These are phyloP conservation scores for Geophilus truncorum DNA, from an alignment of 2,888 invertebrate genomes.

Conservation along the genomic window DNA sequence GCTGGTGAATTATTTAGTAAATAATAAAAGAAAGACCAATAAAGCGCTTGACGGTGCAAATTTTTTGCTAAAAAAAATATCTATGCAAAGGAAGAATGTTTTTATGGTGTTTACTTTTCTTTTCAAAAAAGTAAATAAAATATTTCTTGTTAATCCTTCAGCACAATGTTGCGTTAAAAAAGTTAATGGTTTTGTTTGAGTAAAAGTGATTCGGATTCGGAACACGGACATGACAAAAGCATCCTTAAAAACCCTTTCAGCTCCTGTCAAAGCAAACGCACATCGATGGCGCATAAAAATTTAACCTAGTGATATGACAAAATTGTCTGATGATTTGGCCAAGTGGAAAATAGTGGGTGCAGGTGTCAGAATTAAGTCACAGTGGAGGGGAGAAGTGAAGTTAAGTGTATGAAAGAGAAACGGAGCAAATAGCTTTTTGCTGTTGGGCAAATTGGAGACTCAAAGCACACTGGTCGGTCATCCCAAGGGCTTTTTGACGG, in stretches of 20 bases:
- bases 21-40: conserved; percentile 5
- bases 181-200: no score
- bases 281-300: not conserved
- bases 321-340: not conserved
- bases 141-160: no score
- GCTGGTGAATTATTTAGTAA: conserved; percentile 27
- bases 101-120: not conserved
- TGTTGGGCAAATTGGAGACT: conserved; percentile 31
- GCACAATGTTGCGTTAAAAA: no score
- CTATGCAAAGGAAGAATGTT: not conserved
- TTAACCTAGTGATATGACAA: not conserved
- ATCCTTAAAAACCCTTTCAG: not conserved
- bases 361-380: conserved; percentile 17
- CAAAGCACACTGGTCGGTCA: conserved; percentile 1
- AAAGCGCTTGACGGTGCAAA: not conserved
- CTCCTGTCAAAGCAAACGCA: not conserved
- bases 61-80: not conserved
- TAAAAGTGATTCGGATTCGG: not conserved
- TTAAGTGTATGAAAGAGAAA: not conserved
- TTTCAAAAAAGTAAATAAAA: not conserved
- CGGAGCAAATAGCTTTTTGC: conserved; percentile 33
- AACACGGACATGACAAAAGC: not conserved
- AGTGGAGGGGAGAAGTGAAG: not conserved
- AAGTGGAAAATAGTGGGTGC: not conserved
- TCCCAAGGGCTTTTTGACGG: not conserved